Conservation (phyloP, 2,113 vertebrate species). For the Apeltes quadracus region DNA sequence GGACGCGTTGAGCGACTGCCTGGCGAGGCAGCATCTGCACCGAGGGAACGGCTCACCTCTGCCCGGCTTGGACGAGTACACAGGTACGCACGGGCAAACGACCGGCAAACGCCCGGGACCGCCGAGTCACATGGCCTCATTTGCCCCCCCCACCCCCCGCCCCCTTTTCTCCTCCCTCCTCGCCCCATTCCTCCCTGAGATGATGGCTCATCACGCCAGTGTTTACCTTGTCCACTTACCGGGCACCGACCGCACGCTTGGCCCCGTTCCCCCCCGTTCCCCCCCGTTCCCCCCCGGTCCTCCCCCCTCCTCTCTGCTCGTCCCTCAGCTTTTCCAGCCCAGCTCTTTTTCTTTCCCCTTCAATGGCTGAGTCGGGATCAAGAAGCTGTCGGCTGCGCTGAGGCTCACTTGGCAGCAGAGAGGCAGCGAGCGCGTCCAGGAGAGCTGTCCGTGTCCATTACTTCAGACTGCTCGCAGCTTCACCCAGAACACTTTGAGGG, state of each 20-base stretch:
- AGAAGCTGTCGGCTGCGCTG: constrained; percentile 76
- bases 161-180: constrained; percentile 57
- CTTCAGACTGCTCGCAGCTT: constrained; percentile 69
- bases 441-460: constrained; percentile 73
- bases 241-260: constrained; percentile 62
- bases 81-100: constrained; percentile 69
- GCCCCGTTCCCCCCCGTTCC: constrained; percentile 2
- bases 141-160: constrained; percentile 53
- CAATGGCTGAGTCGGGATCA: constrained; percentile 74
- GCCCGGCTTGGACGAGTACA: constrained; percentile 56
- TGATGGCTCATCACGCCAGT: constrained; percentile 67
- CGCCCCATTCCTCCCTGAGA: constrained; percentile 52
- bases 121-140: constrained; percentile 63
- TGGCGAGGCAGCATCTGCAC: constrained; percentile 71
- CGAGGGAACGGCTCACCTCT: constrained; percentile 54
- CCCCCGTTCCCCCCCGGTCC: not conserved
- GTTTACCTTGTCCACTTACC: constrained; percentile 76
- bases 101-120: constrained; percentile 63
- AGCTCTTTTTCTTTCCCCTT: constrained; percentile 61
- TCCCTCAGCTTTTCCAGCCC: constrained; percentile 68
- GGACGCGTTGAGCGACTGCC: constrained; percentile 63
- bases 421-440: constrained; percentile 65
- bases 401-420: constrained; percentile 62
- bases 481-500: constrained; percentile 62
- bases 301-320: constrained; percentile 12